Evolutionary conservation across 1,140 invertebrate species (phyloP).

Genomic region (Hylaeus anthracinus): DNA sequence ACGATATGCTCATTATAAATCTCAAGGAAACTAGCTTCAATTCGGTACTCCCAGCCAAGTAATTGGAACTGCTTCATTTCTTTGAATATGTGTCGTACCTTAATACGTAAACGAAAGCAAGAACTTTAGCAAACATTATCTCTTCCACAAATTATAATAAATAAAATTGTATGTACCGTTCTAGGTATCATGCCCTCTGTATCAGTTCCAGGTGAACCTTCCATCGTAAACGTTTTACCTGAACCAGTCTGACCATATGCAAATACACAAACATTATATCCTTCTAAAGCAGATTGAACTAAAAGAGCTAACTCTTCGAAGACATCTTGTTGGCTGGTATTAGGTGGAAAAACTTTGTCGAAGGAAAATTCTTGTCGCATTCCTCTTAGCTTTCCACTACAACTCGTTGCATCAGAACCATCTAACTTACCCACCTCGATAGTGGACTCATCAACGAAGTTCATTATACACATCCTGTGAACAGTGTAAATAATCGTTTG

Average conservation of each 20-base stretch:
- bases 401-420: conserved; percentile 62
- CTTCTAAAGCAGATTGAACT: conserved; percentile 93
- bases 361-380: conserved; percentile 87
- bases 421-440: conserved; percentile 83
- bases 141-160: neutral
- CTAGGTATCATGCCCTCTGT: conserved; percentile 89
- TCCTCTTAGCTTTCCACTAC: conserved; percentile 78
- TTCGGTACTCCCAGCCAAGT: conserved; percentile 89
- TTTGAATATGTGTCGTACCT: conserved; percentile 85
- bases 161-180: conserved; percentile 77
- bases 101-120: conserved; percentile 16
- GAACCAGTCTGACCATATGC: conserved; percentile 97
- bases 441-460: conserved; percentile 85
- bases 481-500: conserved; percentile 28
- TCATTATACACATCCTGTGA: conserved; percentile 81
- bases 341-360: conserved; percentile 90
- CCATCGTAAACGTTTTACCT: conserved; percentile 94
- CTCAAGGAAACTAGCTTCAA: conserved; percentile 93
- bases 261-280: conserved; percentile 97
- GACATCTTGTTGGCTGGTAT: conserved; percentile 85
- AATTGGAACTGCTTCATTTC: conserved; percentile 86
- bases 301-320: conserved; percentile 87
- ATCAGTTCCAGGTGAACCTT: conserved; percentile 82
- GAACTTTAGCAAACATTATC: neutral
- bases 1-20: conserved; percentile 94